These are phyloP conservation scores for Halcyon senegalensis DNA, from an alignment of 2,113 vertebrate genomes.

Conservation along the genomic window DNA sequence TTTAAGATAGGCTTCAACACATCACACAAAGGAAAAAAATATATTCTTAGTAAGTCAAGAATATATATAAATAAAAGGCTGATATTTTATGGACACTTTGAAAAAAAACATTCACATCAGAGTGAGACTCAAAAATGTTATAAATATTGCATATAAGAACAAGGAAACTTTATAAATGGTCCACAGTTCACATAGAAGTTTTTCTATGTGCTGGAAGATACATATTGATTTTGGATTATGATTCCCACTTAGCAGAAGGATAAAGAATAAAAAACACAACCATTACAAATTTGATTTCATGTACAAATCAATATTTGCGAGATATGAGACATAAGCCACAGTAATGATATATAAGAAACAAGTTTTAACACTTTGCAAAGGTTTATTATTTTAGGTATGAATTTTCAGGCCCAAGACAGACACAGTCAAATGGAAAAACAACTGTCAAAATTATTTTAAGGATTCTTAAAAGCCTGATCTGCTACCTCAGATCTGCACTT, in stretches of 20 bases:
- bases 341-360: neutral
- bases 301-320: slow-evolving; percentile 31
- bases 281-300: neutral
- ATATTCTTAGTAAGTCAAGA: neutral
- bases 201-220: slow-evolving; percentile 8
- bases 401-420: neutral
- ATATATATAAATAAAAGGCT: neutral
- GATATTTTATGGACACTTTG: neutral
- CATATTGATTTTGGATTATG: slow-evolving; percentile 51
- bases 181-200: neutral
- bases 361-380: neutral
- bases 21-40: neutral
- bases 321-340: neutral
- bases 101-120: neutral
- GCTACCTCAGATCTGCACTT: neutral
- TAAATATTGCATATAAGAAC: neutral
- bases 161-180: neutral
- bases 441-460: neutral
- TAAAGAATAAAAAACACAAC: neutral
- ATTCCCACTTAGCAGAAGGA: slow-evolving; percentile 18
- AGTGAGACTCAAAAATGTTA: neutral
- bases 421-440: neutral
- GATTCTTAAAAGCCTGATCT: neutral
- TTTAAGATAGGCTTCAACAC: neutral
- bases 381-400: neutral